A percentile compares a stretch with the other conserved stretches of the same genome.
Evolutionary conservation across 2,113 vertebrate species (phyloP).

Genomic region (Acrocephalus arundinaceus): DNA sequence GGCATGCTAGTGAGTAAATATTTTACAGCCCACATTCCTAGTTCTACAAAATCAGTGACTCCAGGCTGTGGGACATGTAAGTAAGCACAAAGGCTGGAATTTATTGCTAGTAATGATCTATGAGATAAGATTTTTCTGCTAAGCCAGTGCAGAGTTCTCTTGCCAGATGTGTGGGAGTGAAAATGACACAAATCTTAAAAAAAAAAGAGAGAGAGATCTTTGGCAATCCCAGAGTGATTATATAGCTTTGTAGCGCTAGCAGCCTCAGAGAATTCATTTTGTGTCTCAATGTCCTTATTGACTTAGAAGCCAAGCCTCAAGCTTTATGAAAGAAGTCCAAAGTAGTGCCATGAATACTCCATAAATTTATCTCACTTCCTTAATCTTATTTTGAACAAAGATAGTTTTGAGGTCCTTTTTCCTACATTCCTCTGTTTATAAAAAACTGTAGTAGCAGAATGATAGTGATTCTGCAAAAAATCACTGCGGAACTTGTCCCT

Average conservation of each 20-base stretch:
- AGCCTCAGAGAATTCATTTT: conserved; percentile 11
- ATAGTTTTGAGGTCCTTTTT: background rate
- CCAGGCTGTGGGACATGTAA: background rate
- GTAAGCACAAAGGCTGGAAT: conserved; percentile 53
- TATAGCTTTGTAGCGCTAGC: background rate
- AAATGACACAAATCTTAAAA: conserved; percentile 38
- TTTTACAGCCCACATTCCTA: conserved; percentile 20
- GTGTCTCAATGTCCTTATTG: background rate
- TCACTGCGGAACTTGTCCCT: background rate
- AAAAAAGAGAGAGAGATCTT: background rate
- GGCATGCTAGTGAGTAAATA: conserved; percentile 10
- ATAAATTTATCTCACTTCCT: conserved; percentile 34
- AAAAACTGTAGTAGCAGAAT: background rate
- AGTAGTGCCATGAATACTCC: background rate
- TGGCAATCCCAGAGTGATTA: conserved; percentile 30
- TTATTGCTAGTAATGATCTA: conserved; percentile 58
- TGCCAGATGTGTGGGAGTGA: conserved; percentile 68
- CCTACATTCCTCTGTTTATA: background rate
- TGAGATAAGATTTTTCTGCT: conserved; percentile 60
- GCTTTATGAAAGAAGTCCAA: background rate
- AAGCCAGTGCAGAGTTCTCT: background rate
- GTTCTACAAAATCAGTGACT: conserved; percentile 16
- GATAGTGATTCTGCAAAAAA: background rate
- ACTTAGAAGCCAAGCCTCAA: conserved; percentile 11
- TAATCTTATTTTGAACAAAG: background rate